phyloP scores from a whole-genome alignment of 2,113 vertebrate species.

The Gadus chalcogrammus region DNA sequence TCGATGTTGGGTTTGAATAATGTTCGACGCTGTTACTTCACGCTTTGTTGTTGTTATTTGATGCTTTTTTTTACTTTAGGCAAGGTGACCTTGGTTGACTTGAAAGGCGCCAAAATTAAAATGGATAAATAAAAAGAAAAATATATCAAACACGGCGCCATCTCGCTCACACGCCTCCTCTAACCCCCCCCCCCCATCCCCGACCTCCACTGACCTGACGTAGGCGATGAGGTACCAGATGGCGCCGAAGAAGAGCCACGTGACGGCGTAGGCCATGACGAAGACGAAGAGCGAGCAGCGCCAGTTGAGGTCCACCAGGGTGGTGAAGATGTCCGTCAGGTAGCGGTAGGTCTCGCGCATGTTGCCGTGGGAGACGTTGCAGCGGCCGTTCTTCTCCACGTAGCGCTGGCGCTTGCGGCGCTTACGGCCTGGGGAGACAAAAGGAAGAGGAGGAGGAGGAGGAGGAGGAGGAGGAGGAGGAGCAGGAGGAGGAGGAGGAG shows the following conservation, averaged over 20 bases:
- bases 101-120: too few relatives aligned
- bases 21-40: too few relatives aligned
- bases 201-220: constrained; percentile 70
- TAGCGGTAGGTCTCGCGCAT: constrained; percentile 93
- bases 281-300: constrained; percentile 94
- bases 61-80: too few relatives aligned
- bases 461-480: not conserved
- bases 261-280: constrained; percentile 92
- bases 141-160: too few relatives aligned
- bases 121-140: too few relatives aligned
- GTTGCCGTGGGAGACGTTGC: constrained; percentile 94
- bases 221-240: constrained; percentile 98
- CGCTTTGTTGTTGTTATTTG: too few relatives aligned
- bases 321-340: constrained; percentile 97
- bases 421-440: constrained; percentile 49
- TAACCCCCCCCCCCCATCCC: too few relatives aligned
- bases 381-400: constrained; percentile 93
- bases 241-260: constrained; percentile 96
- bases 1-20: too few relatives aligned
- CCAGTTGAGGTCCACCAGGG: constrained; percentile 95
- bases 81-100: too few relatives aligned
- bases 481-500: not conserved
- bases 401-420: constrained; percentile 85
- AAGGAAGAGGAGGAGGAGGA: not conserved
- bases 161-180: too few relatives aligned